Evolutionary conservation across 2,797 vertebrate species (phyloP).

Genomic region (Sebastes flavidus): DNA sequence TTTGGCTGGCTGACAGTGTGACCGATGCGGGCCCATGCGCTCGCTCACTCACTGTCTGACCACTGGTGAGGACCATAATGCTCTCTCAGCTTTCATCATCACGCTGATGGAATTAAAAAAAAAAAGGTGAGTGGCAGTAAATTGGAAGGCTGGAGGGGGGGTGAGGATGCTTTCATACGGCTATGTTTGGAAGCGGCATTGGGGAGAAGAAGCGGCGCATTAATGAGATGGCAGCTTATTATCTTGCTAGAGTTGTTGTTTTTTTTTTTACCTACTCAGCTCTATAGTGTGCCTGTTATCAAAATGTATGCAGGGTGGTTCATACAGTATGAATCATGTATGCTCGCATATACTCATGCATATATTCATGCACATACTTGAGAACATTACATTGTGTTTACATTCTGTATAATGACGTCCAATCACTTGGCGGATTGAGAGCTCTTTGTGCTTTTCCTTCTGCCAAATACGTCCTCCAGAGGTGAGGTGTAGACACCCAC

Average conservation of each 20-base stretch:
- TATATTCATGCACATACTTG: conserved; percentile 8
- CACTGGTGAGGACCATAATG: conserved; percentile 56
- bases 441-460: conserved; percentile 9
- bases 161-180: conserved; percentile 43
- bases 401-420: neutral
- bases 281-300: neutral
- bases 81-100: conserved; percentile 69
- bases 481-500: conserved; percentile 1
- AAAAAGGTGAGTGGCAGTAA: conserved; percentile 61
- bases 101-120: conserved; percentile 66
- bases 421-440: conserved; percentile 10
- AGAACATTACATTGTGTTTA: conserved; percentile 1
- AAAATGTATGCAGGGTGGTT: neutral
- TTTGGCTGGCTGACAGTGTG: conserved; percentile 65
- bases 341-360: conserved; percentile 9
- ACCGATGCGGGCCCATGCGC: conserved; percentile 50
- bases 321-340: neutral
- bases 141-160: conserved; percentile 34
- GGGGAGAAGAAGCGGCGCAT: conserved; percentile 30
- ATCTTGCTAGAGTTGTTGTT: conserved; percentile 27
- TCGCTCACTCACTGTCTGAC: conserved; percentile 60
- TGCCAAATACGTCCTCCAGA: conserved; percentile 16
- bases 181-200: conserved; percentile 43
- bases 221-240: conserved; percentile 67
- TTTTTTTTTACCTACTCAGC: conserved; percentile 10